Evolutionary conservation across 2,888 invertebrate genomes (phyloP), one percentile per base, ranked within the genome.

Genomic region (Allolobophora icterica): DNA sequence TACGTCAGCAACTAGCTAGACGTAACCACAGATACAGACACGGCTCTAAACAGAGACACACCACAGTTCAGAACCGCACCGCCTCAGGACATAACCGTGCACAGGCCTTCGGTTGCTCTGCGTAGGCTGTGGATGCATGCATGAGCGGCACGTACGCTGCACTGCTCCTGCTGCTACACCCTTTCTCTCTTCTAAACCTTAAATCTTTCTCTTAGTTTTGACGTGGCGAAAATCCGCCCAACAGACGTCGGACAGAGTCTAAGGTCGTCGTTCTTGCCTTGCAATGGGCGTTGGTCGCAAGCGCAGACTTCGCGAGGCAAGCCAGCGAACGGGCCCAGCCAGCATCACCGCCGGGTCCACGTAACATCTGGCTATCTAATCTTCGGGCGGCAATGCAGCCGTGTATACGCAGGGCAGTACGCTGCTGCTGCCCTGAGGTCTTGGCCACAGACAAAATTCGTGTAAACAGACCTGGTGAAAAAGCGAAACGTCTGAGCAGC

Each of bases 311-410:
- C 24, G 52, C 21, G 52, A 15, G 52, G 52, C 42, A 17, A 42
- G 17, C 42, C 15, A 42, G 42, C 42, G 42, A 42, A 17, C 52
- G 24, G 71, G 71, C 24, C 52, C 21, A 52, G 24, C 71, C 71
- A 71, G 17, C 71, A 71, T 71, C 71, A 71, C 24, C 58, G 8
- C 3, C 24, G n/a, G 71, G 71, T 71, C n/a, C 71, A 71, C 71
- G 71, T n/a, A 71, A 71, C 71, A 71, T 71, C 71, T 71, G 71
- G 71, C 71, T 71, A 71, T 71, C 71, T 71, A 71, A 71, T 71
- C 71, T 71, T n/a, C 71, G 71, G 1, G 71, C 30, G 71, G 71
- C 71, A 13, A n/a, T n/a, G 71, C 71, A 71, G 11, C 71, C n/a
- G 8, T 71, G 71, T 17, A 11, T 4, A n/a, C 71, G n/a, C 71